These are phyloP conservation scores for Tor tambroides DNA, from an alignment of 2,113 vertebrate genomes.

Conservation along the genomic window DNA sequence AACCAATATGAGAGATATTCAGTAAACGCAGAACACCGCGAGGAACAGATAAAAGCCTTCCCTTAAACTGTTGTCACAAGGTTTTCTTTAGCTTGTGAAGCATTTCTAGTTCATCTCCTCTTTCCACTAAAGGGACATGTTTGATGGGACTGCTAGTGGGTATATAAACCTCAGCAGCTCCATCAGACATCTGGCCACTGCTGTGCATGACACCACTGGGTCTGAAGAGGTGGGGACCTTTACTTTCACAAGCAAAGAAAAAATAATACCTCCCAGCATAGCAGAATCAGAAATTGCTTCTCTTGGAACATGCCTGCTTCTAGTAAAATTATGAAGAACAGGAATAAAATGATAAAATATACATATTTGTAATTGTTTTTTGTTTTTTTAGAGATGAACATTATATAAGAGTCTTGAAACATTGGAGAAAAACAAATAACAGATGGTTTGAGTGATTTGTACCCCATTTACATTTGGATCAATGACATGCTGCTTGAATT, in stretches of 20 bases:
- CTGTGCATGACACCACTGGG: slow-evolving; percentile 1
- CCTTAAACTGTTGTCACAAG: background rate
- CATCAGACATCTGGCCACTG: slow-evolving; percentile 13
- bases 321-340: background rate
- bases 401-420: background rate
- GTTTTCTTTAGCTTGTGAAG: background rate
- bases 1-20: slow-evolving; percentile 48
- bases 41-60: slow-evolving; percentile 42
- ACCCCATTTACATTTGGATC: background rate
- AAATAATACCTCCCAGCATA: background rate
- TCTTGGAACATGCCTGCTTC: background rate
- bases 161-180: background rate
- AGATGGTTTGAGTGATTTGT: background rate
- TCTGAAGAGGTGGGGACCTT: background rate
- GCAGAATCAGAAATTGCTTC: background rate
- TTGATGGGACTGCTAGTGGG: slow-evolving; percentile 37
- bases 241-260: background rate
- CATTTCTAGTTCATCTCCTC: slow-evolving; percentile 12
- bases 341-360: background rate
- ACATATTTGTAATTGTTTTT: background rate
- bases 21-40: slow-evolving; percentile 44
- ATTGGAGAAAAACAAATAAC: background rate
- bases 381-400: background rate
- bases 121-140: slow-evolving; percentile 10
- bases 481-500: background rate